Conservation (phyloP, 2,113 vertebrate species). For the Catharus fuscescens region DNA sequence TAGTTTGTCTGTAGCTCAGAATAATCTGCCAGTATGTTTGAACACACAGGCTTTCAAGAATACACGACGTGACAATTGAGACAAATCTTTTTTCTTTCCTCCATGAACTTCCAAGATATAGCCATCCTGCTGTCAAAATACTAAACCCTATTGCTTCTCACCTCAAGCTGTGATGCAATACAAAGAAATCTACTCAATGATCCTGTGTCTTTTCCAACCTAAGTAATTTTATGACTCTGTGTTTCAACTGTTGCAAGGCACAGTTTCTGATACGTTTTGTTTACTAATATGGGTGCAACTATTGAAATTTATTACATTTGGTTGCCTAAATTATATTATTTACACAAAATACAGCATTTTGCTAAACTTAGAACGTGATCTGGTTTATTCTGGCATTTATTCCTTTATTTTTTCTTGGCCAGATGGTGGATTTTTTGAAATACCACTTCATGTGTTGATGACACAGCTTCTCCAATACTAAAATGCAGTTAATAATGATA, state of each 20-base stretch:
- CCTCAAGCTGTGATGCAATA: neutral
- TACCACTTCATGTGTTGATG: neutral
- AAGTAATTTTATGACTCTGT: neutral
- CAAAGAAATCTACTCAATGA: neutral
- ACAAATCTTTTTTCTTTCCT: conserved; percentile 13
- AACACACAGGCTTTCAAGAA: neutral
- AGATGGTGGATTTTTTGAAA: neutral
- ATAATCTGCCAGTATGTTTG: neutral
- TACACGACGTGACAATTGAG: neutral
- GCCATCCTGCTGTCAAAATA: neutral
- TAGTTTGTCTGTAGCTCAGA: neutral
- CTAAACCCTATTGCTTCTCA: neutral
- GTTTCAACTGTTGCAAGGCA: neutral
- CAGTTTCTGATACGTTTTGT: neutral
- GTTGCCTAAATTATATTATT: neutral
- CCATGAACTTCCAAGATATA: neutral
- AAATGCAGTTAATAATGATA: neutral
- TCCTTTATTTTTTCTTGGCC: neutral
- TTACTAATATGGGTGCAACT: neutral
- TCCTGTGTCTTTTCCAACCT: neutral
- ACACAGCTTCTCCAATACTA: neutral
- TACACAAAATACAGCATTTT: neutral
- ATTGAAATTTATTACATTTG: neutral
- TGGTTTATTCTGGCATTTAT: neutral
- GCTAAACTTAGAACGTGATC: neutral